Percentiles rank a stretch among this genome's conserved stretches.
Evolutionary conservation across 1,140 invertebrate genomes (phyloP).

Genomic region (Arctopsyche grandis): DNA sequence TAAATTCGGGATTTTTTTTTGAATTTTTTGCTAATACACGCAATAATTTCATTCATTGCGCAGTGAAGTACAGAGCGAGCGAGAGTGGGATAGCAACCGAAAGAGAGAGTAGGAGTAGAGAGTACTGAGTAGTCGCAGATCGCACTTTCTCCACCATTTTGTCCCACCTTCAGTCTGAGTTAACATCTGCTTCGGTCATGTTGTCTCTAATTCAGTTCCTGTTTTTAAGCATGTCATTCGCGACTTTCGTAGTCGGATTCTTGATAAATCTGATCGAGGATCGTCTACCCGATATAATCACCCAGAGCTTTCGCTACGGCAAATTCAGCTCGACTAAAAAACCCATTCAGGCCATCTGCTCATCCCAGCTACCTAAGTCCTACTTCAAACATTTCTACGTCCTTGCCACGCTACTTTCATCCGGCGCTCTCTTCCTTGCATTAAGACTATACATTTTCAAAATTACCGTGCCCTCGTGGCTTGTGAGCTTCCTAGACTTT

Average conservation of each 20-base stretch:
- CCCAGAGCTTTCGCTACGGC: constrained; percentile 73
- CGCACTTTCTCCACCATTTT: no score
- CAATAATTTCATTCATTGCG: no score
- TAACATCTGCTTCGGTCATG: constrained; percentile 52
- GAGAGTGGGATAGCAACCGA: no score
- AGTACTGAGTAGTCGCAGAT: no score
- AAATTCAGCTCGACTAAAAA: constrained; percentile 71
- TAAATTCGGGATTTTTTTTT: no score
- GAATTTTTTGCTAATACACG: no score
- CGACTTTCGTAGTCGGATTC: constrained; percentile 66
- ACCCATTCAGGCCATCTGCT: constrained; percentile 63
- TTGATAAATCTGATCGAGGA: constrained; percentile 72
- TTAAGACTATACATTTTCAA: constrained; percentile 64
- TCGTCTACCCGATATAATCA: constrained; percentile 71
- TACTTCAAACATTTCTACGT: constrained; percentile 82
- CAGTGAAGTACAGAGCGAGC: no score
- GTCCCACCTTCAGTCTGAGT: no score
- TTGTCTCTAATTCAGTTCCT: constrained; percentile 68
- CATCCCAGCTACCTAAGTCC: constrained; percentile 76
- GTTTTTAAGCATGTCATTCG: constrained; percentile 66
- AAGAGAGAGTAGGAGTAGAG: no score
- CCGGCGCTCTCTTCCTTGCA: constrained; percentile 63
- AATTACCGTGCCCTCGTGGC: constrained; percentile 60
- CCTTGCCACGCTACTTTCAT: constrained; percentile 69
- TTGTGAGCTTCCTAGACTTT: constrained; percentile 65